Percentiles rank a stretch among this genome's conserved stretches.
Evolutionary conservation across 2,888 invertebrate genomes (phyloP).

Genomic region (Choreutis nemorana): DNA sequence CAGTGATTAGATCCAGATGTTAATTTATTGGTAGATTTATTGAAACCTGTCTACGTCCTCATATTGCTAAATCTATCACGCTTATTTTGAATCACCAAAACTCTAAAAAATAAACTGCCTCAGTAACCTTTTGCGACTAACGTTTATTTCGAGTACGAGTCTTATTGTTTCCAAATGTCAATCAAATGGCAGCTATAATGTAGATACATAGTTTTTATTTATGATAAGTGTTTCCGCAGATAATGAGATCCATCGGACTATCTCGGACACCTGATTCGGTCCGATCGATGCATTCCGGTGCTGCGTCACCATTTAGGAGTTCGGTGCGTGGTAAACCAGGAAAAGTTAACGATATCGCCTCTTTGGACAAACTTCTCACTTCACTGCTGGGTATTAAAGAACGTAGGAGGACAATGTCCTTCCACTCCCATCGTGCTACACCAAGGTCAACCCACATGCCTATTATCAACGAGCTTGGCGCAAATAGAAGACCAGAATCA

Average conservation of each 20-base stretch:
- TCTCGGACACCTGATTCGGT: slow-evolving; percentile 32
- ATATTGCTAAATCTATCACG: too few species aligned
- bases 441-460: slow-evolving; percentile 40
- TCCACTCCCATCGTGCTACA: slow-evolving; percentile 39
- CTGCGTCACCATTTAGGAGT: slow-evolving; percentile 25
- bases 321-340: slow-evolving; percentile 23
- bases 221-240: too few species aligned
- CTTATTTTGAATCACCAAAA: too few species aligned
- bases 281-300: slow-evolving; percentile 32
- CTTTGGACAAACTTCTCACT: slow-evolving; percentile 70
- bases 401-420: slow-evolving; percentile 26
- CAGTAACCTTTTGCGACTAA: too few species aligned
- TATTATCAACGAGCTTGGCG: slow-evolving; percentile 23
- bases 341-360: slow-evolving; percentile 67
- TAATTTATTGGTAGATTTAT: too few species aligned
- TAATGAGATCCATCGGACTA: slow-evolving; percentile 40
- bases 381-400: slow-evolving; percentile 64
- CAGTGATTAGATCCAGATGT: too few species aligned
- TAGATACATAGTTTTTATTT: too few species aligned
- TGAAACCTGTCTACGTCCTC: too few species aligned
- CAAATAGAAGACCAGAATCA: slow-evolving; percentile 35
- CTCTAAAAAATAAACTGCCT: too few species aligned
- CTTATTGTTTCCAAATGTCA: too few species aligned
- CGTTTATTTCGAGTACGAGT: too few species aligned
- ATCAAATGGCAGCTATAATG: too few species aligned